Base-by-base conservation (phyloP, 2,113 vertebrate species). In the Varanus salvator region DNA sequence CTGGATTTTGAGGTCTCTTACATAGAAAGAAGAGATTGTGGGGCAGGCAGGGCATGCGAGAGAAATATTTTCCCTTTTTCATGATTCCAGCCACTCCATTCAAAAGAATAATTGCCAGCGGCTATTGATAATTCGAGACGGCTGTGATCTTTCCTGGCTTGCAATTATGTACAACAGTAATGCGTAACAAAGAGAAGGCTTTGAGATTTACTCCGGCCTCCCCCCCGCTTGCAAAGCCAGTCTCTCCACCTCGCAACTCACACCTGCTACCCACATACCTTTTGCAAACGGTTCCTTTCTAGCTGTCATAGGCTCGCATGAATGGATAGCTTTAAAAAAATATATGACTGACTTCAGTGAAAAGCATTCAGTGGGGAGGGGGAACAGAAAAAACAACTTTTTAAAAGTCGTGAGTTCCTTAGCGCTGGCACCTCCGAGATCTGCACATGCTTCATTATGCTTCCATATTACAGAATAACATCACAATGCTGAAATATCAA, bases 61-160 rank as follows among this genome's bases (percentile, higher is more conserved):
- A 17, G n/a, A 29, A 86, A 50, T 54, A 48, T 38, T 6, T 81
- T 23, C 64, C 8, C 31, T 8, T 86, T 71, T 68, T 74, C 85
- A 25, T 89, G 87, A 87, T 84, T 89, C 80, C 84, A 48, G 19
- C 34, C 11, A 52, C 7, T 60, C 69, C 78, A 89, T 17, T 78
- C 31, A 80, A 78, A 94, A 91, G 80, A 80, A 80, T 76, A 27
- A 52, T 15, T 87, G 71, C 71, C 64, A 75, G 82, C 87, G 60
- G 60, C 14, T 88, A 48, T 54, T 38, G 75, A 38, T 91, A 90
- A 89, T n/a, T 93, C 90, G 77, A 84, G 64, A 25, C 7, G 57
- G 87, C 81, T 82, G 77, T 68, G 86, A 77, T 89, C 80, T 89
- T 50, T 64, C 80, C 83, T 87, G 80, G 77, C 69, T 86, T 91